Conservation (phyloP, 2,888 invertebrate species). For the Chloroclystis v-ata region DNA sequence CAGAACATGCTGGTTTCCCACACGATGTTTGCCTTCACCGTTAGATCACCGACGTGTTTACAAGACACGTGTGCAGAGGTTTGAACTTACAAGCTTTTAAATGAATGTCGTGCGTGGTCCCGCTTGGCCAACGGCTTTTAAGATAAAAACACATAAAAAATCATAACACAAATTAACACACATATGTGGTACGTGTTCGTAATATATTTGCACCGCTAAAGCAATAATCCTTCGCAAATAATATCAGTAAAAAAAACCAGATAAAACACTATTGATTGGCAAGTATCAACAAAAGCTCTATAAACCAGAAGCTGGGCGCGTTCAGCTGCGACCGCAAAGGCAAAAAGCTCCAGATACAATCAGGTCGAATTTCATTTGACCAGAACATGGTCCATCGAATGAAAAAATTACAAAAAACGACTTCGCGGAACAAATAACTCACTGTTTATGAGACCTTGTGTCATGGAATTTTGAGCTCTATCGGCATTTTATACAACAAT, state of each 20-base stretch:
- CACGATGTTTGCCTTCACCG: too few relatives aligned
- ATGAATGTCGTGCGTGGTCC: too few relatives aligned
- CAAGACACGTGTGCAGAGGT: too few relatives aligned
- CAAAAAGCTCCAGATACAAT: constrained; percentile 73
- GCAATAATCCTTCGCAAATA: too few relatives aligned
- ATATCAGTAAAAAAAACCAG: constrained; percentile 16
- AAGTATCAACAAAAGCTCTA: constrained; percentile 37
- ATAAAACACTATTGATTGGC: constrained; percentile 22
- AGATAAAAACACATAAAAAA: too few relatives aligned
- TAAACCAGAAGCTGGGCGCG: constrained; percentile 45
- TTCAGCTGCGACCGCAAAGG: constrained; percentile 74
- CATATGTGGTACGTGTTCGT: too few relatives aligned
- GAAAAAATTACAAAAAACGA: constrained; percentile 60
- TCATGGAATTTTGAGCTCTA: constrained; percentile 33
- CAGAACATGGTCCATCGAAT: constrained; percentile 45
- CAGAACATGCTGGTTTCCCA: too few relatives aligned
- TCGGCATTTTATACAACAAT: neutral
- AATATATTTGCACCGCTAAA: too few relatives aligned
- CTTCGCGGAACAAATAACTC: constrained; percentile 60
- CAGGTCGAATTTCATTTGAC: constrained; percentile 74
- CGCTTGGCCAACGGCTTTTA: too few relatives aligned
- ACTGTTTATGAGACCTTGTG: constrained; percentile 55
- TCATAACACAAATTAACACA: too few relatives aligned
- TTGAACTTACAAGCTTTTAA: too few relatives aligned
- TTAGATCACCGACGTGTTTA: too few relatives aligned